phyloP scores from a whole-genome alignment of 2,797 vertebrate species.

The Leptoclinus maculatus region DNA sequence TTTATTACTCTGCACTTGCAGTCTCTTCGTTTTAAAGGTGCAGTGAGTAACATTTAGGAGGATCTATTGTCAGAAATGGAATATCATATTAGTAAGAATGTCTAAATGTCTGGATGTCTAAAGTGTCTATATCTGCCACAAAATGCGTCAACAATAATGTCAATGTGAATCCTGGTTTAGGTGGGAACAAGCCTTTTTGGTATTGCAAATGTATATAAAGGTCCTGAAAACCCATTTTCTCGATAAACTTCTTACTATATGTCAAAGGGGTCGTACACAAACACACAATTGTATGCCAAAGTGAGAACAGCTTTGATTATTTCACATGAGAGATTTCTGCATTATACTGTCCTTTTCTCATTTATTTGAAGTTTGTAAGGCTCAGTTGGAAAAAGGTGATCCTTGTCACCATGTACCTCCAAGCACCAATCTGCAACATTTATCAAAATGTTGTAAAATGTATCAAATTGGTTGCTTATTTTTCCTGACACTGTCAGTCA shows the following conservation, averaged over 20 bases:
- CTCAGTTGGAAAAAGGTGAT: neutral
- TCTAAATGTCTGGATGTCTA: no score
- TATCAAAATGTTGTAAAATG: neutral
- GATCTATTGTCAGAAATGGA: neutral
- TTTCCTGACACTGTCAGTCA: neutral
- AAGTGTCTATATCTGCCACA: neutral
- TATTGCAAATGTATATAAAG: neutral
- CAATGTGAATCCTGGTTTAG: neutral
- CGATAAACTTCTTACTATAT: no score
- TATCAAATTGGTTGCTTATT: neutral
- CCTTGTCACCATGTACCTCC: no score
- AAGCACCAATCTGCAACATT: neutral
- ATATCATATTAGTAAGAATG: neutral
- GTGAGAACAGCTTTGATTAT: neutral
- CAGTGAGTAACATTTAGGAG: neutral
- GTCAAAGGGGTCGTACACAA: accelerated
- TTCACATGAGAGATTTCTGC: neutral
- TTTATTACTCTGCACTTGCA: neutral
- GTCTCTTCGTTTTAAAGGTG: neutral
- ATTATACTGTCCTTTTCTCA: neutral
- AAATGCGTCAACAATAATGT: neutral
- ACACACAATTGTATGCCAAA: neutral
- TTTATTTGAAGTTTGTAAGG: neutral
- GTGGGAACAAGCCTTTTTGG: neutral
- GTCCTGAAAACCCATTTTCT: neutral